Evolutionary conservation across 2,888 invertebrate genomes (phyloP), one percentile per base, ranked within the genome.

Genomic region (Oxycera nigricornis): DNA sequence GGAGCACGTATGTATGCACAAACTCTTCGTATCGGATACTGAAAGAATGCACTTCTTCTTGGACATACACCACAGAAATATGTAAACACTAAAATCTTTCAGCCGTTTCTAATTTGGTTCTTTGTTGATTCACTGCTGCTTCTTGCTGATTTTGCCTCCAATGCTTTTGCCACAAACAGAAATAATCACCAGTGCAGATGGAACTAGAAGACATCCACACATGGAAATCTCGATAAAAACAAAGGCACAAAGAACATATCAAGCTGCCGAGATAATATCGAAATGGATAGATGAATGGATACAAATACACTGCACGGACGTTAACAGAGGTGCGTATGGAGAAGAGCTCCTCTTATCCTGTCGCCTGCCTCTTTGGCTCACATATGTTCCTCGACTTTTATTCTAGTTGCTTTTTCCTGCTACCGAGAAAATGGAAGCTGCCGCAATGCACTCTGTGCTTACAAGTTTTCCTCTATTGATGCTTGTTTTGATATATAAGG

Each of bases 401-500:
- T 30, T 30, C 22, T n/a, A 30, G 4, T n/a, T 59, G 20, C 17
- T 55, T 55, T 24, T 9, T 24, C 24, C 52, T 9, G 20, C 52
- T 20, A 24, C 52, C 2, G 24, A 55, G 52, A 55, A 55, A 59
- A 59, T 59, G 59, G 59, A 59, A 30, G 59, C 59, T 59, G 59
- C n/a, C n/a, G n/a, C 30, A 30, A 28, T 1, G 55, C 24, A 59
- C 26, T 22, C 55, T 65, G 65, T 35, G 11, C n/a, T 35, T 31
- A 39, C 9, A 26, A 35, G 14, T 65, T 26, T 41, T 65, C 14
- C 24, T 39, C 14, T 39, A 17, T 39, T 4, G 30, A 59, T 65
- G 41, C 62, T 62, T 62, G 30, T 59, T 59, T 31, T 62, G 4
- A 65, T 26, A 41, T 26, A 6, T 62, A 17, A 22, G 31, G 2